Conservation (phyloP, 2,113 vertebrate genomes). For the Mus pahari region DNA sequence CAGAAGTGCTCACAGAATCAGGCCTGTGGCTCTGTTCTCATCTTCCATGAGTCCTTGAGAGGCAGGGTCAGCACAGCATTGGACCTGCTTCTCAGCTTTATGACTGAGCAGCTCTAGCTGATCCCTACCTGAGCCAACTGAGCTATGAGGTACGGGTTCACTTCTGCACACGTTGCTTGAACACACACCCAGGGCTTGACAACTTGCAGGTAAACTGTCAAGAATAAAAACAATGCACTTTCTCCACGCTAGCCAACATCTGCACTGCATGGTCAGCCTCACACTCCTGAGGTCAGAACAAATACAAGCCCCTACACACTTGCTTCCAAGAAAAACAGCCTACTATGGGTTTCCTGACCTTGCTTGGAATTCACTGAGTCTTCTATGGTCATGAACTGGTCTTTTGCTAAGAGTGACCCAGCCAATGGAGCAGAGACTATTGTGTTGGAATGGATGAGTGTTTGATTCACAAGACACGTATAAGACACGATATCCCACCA, state of each 20-base stretch:
- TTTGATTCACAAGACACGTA: fast-evolving
- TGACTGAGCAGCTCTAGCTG: not conserved
- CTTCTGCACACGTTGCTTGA: too few relatives aligned
- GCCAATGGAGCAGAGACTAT: fast-evolving
- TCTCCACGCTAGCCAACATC: fast-evolving
- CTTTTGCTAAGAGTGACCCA: not conserved
- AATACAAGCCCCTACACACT: too few relatives aligned
- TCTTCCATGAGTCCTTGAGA: not conserved
- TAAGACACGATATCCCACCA: fast-evolving
- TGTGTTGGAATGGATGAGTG: not conserved
- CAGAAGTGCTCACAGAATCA: not conserved
- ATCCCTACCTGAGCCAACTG: not conserved
- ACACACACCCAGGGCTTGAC: not conserved
- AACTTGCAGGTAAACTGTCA: not conserved
- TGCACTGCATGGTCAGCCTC: too few relatives aligned
- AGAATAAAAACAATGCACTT: too few relatives aligned
- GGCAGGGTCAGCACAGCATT: not conserved
- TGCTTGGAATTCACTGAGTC: not conserved
- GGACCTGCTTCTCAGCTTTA: not conserved
- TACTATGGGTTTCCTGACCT: not conserved
- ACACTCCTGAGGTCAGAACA: not conserved
- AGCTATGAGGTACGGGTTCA: not conserved
- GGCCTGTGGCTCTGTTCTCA: too few relatives aligned
- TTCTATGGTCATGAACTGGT: fast-evolving
- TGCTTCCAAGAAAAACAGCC: not conserved